These are phyloP conservation scores for Dromaius novaehollandiae DNA, from an alignment of 2,113 vertebrate species.

Conservation along the genomic window DNA sequence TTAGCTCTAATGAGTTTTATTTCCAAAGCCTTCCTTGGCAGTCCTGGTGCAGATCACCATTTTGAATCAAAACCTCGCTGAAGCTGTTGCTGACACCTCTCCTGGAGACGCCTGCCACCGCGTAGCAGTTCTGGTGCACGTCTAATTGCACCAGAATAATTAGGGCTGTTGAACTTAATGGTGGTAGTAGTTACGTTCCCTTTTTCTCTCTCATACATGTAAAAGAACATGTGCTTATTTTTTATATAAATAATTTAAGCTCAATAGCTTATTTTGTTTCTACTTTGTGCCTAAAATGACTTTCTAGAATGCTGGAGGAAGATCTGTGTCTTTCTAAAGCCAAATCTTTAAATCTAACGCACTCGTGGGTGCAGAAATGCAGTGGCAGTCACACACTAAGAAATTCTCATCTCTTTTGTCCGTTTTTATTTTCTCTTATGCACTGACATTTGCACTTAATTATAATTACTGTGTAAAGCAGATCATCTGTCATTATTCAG, in stretches of 20 bases:
- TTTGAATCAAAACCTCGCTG: background rate
- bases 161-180: background rate
- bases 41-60: background rate
- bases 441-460: constrained; percentile 27
- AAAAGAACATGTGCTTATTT: background rate
- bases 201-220: background rate
- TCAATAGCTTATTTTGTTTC: background rate
- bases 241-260: background rate
- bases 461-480: background rate
- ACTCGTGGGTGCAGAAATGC: background rate
- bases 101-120: accelerated
- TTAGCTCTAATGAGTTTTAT: background rate
- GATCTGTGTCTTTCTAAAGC: background rate
- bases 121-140: background rate
- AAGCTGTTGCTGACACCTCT: background rate
- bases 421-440: constrained; percentile 56
- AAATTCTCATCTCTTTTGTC: constrained; percentile 29
- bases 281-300: background rate
- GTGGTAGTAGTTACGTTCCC: background rate
- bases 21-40: background rate
- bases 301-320: background rate
- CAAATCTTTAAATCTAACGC: background rate
- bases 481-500: constrained; percentile 6
- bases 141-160: background rate
- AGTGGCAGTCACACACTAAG: background rate